phyloP scores from a whole-genome alignment of 2,797 vertebrate species.

The Gadopsis marmoratus region DNA sequence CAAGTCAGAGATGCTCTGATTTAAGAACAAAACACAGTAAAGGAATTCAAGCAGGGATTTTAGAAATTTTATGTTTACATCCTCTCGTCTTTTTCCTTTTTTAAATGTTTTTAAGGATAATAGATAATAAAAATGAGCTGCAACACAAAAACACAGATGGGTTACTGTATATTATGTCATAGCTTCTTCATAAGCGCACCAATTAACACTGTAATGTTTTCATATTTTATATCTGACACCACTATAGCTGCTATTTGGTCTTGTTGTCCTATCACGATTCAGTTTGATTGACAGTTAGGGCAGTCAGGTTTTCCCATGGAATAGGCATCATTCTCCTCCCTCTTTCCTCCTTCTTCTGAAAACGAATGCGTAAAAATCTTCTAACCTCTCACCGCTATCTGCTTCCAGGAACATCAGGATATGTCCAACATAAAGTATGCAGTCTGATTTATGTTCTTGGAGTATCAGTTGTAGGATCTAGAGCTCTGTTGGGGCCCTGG shows the following conservation, averaged over 20 bases:
- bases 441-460: conserved; percentile 12
- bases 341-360: conserved; percentile 13
- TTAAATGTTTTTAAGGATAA: conserved; percentile 30
- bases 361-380: conserved; percentile 4
- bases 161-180: conserved; percentile 43
- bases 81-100: conserved; percentile 27
- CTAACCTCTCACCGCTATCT: conserved; percentile 4
- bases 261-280: conserved; percentile 26
- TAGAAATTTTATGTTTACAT: neutral
- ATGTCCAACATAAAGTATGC: conserved; percentile 24
- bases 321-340: conserved; percentile 24
- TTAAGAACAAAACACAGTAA: neutral
- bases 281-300: conserved; percentile 22
- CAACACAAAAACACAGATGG: conserved; percentile 62
- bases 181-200: conserved; percentile 33
- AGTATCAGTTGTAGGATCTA: conserved; percentile 53
- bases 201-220: conserved; percentile 36
- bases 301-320: conserved; percentile 26
- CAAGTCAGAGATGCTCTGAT: conserved; percentile 10
- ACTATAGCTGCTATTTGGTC: conserved; percentile 42
- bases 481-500: conserved; percentile 63
- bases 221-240: conserved; percentile 30
- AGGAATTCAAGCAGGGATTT: conserved; percentile 6
- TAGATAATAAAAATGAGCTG: conserved; percentile 46
- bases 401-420: conserved; percentile 6